A percentile compares a stretch with the other conserved stretches of the same genome.
These are phyloP conservation scores for Autographa pulchrina DNA, from an alignment of 2,888 invertebrate genomes.

Conservation along the genomic window DNA sequence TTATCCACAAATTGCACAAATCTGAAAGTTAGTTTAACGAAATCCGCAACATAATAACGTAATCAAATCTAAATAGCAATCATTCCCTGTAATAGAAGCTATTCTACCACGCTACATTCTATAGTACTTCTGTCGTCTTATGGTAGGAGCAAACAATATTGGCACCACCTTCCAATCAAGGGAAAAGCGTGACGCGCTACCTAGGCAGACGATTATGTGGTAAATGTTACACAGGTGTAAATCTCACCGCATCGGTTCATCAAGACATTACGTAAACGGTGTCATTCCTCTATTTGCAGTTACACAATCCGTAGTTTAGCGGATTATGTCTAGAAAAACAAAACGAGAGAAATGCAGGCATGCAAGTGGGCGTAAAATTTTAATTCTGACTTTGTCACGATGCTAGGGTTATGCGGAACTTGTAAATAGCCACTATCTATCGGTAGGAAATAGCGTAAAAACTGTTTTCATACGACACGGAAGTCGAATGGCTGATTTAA, in stretches of 20 bases:
- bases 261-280: constrained; percentile 47
- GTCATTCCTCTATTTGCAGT: constrained; percentile 62
- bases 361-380: constrained; percentile 77
- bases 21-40: neutral
- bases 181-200: constrained; percentile 13
- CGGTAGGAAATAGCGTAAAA: constrained; percentile 27
- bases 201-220: constrained; percentile 27
- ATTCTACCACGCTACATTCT: neutral
- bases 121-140: neutral
- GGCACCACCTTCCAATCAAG: neutral
- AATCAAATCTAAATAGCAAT: neutral
- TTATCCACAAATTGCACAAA: neutral
- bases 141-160: neutral
- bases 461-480: constrained; percentile 29
- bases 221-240: constrained; percentile 29
- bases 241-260: constrained; percentile 27
- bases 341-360: constrained; percentile 72
- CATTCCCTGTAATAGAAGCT: neutral
- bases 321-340: constrained; percentile 75
- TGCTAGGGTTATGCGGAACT: constrained; percentile 46
- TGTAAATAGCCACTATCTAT: constrained; percentile 19
- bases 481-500: constrained; percentile 33
- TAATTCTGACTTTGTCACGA: constrained; percentile 72
- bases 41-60: neutral
- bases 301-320: constrained; percentile 73